Conservation (phyloP, 2,797 vertebrate genomes). For the Tapirus indicus region DNA sequence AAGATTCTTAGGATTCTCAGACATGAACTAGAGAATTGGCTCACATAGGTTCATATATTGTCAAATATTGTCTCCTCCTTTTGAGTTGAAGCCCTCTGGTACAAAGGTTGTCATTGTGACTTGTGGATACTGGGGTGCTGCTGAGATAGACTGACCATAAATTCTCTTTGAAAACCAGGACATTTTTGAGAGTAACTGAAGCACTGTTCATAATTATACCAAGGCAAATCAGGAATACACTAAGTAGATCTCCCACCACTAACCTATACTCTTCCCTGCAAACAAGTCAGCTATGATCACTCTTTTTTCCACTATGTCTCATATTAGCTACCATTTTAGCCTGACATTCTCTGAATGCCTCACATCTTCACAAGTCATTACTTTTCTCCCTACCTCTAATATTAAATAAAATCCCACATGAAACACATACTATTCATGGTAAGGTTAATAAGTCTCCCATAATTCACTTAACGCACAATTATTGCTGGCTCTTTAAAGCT, state of each 20-base stretch:
- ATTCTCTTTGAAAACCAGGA: neutral
- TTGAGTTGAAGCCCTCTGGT: neutral
- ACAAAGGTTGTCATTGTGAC: neutral
- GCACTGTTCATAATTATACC: neutral
- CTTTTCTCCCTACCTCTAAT: neutral
- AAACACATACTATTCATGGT: neutral
- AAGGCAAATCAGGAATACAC: neutral
- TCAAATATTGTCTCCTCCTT: neutral
- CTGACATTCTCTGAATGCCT: neutral
- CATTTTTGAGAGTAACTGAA: neutral
- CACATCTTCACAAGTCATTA: neutral
- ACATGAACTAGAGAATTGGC: neutral
- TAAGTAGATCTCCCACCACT: neutral
- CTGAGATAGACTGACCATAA: neutral
- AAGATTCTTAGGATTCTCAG: neutral
- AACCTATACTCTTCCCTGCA: neutral
- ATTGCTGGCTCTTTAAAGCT: neutral
- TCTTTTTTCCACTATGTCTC: neutral
- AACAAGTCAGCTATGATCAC: neutral
- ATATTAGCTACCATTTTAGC: neutral
- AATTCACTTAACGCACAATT: neutral
- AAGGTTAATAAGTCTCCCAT: neutral
- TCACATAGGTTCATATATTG: neutral
- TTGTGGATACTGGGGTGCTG: neutral
- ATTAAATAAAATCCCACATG: neutral